Conservation (phyloP, 2,113 vertebrate genomes). For the Emydocephalus ijimae region DNA sequence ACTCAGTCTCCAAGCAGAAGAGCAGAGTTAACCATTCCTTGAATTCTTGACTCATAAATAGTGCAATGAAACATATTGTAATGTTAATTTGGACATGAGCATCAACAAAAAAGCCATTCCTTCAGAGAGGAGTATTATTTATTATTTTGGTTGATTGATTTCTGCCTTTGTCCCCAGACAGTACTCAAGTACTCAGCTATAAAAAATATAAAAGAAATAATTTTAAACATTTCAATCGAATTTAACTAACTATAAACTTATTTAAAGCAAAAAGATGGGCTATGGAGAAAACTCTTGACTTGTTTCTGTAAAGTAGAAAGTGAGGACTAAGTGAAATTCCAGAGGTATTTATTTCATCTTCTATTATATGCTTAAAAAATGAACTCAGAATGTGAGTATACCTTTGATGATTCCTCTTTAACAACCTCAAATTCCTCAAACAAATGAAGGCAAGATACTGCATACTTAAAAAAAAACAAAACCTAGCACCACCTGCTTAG, state of each 20-base stretch:
- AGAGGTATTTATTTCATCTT: background rate
- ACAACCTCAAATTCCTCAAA: background rate
- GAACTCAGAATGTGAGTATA: background rate
- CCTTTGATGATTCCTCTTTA: background rate
- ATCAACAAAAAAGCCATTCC: background rate
- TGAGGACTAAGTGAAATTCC: background rate
- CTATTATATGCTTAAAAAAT: background rate
- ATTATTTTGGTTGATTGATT: background rate
- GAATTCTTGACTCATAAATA: background rate
- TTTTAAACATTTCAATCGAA: no score
- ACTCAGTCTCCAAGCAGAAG: no score
- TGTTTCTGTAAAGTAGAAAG: background rate
- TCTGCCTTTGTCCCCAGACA: background rate
- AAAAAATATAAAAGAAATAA: background rate
- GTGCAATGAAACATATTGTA: background rate
- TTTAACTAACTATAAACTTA: background rate
- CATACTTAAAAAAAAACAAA: background rate
- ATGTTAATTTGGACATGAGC: background rate
- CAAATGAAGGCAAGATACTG: background rate
- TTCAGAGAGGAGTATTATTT: background rate
- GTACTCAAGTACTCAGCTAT: background rate
- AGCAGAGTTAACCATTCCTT: no score
- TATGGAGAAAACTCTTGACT: background rate
- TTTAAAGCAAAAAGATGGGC: background rate
- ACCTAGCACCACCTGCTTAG: background rate